Evolutionary conservation across 2,113 vertebrate species (phyloP).

Genomic region (Dolichallabes microphthalmus): DNA sequence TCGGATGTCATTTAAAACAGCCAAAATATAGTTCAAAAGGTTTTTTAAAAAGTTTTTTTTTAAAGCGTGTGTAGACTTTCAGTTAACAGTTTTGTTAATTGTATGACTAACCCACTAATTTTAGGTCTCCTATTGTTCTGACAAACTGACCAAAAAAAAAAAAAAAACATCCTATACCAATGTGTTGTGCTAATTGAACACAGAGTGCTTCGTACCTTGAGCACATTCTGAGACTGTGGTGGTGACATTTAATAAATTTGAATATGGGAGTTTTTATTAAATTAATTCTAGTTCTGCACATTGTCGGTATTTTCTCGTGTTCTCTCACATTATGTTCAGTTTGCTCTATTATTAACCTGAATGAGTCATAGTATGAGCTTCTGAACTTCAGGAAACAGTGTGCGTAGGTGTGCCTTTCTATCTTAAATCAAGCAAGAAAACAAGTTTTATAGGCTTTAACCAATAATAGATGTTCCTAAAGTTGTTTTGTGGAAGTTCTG

Average conservation of each 20-base stretch:
- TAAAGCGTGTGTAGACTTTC: neutral
- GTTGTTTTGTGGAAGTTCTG: neutral
- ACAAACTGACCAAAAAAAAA: conserved; percentile 6
- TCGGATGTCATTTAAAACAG: conserved; percentile 38
- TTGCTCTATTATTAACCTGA: conserved; percentile 39
- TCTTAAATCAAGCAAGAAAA: conserved; percentile 18
- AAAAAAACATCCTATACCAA: neutral
- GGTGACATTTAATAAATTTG: conserved; percentile 21
- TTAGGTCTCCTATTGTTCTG: conserved; percentile 9
- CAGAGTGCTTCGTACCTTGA: neutral
- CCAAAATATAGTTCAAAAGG: neutral
- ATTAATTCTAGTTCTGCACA: conserved; percentile 26
- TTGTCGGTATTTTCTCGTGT: conserved; percentile 17
- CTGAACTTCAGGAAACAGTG: conserved; percentile 14
- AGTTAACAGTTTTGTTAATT: neutral
- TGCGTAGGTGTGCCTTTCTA: conserved; percentile 4
- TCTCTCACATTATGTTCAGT: conserved; percentile 26
- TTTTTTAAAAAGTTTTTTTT: conserved; percentile 32
- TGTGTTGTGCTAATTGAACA: conserved; percentile 24
- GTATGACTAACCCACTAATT: conserved; percentile 4
- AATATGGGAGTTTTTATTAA: conserved; percentile 15
- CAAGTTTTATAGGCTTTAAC: conserved; percentile 3
- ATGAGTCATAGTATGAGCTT: conserved; percentile 20
- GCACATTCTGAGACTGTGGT: neutral
- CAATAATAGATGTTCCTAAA: conserved; percentile 3